These are phyloP conservation scores for Chironomus tepperi DNA, from an alignment of 1,140 invertebrate species.

Conservation along the genomic window DNA sequence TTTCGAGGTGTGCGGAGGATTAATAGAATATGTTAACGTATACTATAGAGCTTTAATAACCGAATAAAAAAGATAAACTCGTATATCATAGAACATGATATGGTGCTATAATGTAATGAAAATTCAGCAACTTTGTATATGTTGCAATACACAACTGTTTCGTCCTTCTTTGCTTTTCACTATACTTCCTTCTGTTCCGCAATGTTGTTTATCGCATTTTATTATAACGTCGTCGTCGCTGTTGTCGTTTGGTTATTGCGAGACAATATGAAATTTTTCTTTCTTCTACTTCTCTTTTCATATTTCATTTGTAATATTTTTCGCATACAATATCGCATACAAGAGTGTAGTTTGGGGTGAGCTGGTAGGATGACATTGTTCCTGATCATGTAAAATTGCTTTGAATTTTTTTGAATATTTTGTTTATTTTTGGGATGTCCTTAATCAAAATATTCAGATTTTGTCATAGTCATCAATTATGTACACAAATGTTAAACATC, in stretches of 20 bases:
- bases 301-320: too few relatives aligned
- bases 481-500: too few relatives aligned
- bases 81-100: constrained; percentile 9
- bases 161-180: background rate
- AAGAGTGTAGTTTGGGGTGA: too few relatives aligned
- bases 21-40: constrained; percentile 10
- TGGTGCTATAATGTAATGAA: constrained; percentile 8
- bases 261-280: constrained; percentile 1
- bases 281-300: background rate
- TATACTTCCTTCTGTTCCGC: background rate
- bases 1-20: constrained; percentile 4
- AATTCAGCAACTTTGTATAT: background rate
- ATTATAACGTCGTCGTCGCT: too few relatives aligned
- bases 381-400: too few relatives aligned
- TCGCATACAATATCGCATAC: too few relatives aligned
- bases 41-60: background rate
- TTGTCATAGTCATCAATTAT: too few relatives aligned
- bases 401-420: too few relatives aligned
- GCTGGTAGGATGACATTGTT: too few relatives aligned
- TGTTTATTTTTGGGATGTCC: too few relatives aligned
- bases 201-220: background rate
- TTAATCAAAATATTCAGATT: too few relatives aligned
- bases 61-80: background rate
- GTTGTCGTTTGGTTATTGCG: background rate
- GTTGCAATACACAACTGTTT: background rate